Evolutionary conservation across 2,888 invertebrate species (phyloP).

Genomic region (Cryptocephalus moraei): DNA sequence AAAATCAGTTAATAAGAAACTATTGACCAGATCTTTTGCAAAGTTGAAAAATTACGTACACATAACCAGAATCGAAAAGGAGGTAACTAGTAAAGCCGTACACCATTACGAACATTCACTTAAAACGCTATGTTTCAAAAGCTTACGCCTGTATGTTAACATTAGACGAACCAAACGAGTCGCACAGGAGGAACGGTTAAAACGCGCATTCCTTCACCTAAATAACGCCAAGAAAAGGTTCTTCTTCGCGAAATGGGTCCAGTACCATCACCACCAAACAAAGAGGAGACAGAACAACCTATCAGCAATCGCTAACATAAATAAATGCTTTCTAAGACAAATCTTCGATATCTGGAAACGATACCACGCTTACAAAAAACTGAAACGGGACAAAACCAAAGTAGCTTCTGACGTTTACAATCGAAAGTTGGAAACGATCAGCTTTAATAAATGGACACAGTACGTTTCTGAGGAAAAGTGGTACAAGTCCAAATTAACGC

Average conservation of each 20-base stretch:
- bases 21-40: conserved; percentile 1
- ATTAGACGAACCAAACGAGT: neutral
- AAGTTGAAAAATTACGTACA: conserved; percentile 5
- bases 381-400: conserved; percentile 4
- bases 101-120: conserved; percentile 7
- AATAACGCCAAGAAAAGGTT: no score
- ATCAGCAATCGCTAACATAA: no score
- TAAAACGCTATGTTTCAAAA: conserved; percentile 1
- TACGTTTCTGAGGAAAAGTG: neutral
- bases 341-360: neutral
- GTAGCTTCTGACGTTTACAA: neutral
- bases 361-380: neutral
- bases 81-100: conserved; percentile 4
- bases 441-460: conserved; percentile 3
- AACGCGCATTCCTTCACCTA: no score
- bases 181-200: neutral
- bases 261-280: no score
- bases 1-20: conserved; percentile 4
- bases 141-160: neutral
- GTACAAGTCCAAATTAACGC: conserved; percentile 8
- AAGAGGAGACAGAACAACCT: no score
- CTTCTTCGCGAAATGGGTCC: no score
- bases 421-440: neutral
- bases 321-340: neutral
- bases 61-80: conserved; percentile 1